Percentiles rank a stretch among this genome's conserved stretches.
Conservation (phyloP, 2,888 invertebrate genomes). For the Melikaiella ostensackeni region DNA sequence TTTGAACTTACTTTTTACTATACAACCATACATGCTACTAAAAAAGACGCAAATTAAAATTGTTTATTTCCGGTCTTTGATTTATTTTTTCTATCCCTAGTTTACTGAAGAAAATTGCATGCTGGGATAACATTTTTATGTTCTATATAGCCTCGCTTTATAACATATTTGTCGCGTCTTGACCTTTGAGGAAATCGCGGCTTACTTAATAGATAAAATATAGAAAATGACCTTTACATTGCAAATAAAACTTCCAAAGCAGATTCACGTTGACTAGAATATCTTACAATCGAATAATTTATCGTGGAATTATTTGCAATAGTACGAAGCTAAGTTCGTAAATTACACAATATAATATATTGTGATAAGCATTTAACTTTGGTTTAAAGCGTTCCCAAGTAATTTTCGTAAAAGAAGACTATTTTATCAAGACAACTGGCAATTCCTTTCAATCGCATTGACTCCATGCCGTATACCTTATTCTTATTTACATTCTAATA, state of each 20-base stretch:
- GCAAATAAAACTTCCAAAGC: slow-evolving; percentile 65
- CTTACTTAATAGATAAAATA: slow-evolving; percentile 28
- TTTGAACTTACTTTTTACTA: slow-evolving; percentile 12
- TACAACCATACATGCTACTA: slow-evolving; percentile 26
- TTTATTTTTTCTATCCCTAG: not conserved
- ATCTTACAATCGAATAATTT: slow-evolving; percentile 73
- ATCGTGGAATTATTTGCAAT: slow-evolving; percentile 64
- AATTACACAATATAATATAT: slow-evolving; percentile 60
- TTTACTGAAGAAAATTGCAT: slow-evolving; percentile 9
- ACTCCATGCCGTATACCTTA: slow-evolving; percentile 54
- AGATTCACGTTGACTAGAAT: slow-evolving; percentile 75
- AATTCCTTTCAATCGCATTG: slow-evolving; percentile 64
- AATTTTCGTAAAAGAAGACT: slow-evolving; percentile 57
- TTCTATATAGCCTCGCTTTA: slow-evolving; percentile 23
- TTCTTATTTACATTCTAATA: slow-evolving; percentile 50
- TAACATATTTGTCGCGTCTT: slow-evolving; percentile 21
- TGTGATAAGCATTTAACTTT: slow-evolving; percentile 64
- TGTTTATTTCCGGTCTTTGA: not conserved
- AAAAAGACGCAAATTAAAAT: not conserved
- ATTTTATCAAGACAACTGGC: slow-evolving; percentile 52
- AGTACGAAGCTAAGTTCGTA: slow-evolving; percentile 67
- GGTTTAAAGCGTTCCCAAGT: slow-evolving; percentile 72
- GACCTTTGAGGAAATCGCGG: slow-evolving; percentile 9
- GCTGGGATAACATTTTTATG: not conserved
- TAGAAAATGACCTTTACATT: slow-evolving; percentile 28